phyloP scores from a whole-genome alignment of 1,140 invertebrate species.

The Amphibalanus amphitrite region DNA sequence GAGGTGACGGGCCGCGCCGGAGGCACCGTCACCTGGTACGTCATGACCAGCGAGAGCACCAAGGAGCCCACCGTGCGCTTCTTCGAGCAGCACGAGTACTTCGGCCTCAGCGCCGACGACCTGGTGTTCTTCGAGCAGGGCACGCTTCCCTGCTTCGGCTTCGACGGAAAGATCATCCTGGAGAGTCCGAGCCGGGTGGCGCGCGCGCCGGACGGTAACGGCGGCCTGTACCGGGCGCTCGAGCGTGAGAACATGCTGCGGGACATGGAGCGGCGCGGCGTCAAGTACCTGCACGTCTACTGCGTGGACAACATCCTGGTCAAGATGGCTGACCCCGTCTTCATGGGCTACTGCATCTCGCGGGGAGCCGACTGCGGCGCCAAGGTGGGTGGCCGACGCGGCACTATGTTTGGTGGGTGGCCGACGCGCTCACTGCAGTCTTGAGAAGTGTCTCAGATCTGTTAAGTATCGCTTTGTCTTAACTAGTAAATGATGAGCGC shows the following conservation, averaged over 20 bases:
- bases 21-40: conserved; percentile 92
- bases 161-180: conserved; percentile 85
- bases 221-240: too few species aligned
- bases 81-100: conserved; percentile 64
- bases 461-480: too few species aligned
- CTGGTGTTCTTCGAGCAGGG: too few species aligned
- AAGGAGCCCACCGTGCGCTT: conserved; percentile 63
- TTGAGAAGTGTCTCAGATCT: too few species aligned
- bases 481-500: too few species aligned
- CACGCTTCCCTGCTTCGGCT: conserved; percentile 84
- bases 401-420: too few species aligned
- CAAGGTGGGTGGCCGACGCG: too few species aligned
- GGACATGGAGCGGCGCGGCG: conserved; percentile 60
- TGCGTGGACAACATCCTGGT: conserved; percentile 97
- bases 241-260: conserved; percentile 52
- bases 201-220: too few species aligned
- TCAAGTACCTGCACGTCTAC: conserved; percentile 89
- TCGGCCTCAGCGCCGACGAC: conserved; percentile 67
- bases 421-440: too few species aligned
- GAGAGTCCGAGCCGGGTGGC: conserved; percentile 55
- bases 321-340: too few species aligned
- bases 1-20: too few species aligned
- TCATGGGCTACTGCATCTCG: too few species aligned
- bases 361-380: conserved; percentile 92
- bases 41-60: conserved; percentile 95